Evolutionary conservation across 2,113 vertebrate species (phyloP).

Genomic region (Lepidothrix coronata): DNA sequence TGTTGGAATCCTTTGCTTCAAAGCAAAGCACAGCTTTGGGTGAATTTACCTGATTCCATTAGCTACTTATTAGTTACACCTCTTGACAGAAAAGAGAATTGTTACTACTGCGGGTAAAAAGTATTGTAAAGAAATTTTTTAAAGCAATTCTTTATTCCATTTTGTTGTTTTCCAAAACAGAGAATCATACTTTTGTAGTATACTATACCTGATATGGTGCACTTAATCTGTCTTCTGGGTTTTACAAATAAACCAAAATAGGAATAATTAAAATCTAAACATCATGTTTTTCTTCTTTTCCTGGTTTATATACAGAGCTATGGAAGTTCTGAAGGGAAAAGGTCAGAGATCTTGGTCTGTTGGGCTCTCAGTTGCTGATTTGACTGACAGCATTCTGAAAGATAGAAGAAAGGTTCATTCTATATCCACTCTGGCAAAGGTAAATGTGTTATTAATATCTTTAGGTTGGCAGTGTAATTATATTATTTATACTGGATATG

Average conservation of each 20-base stretch:
- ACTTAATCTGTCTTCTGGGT: background rate
- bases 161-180: background rate
- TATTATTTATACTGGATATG: background rate
- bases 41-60: background rate
- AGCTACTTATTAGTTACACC: background rate
- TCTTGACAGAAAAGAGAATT: background rate
- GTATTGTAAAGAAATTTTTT: background rate
- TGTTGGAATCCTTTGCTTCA: background rate
- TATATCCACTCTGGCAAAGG: constrained; percentile 89
- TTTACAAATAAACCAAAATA: constrained; percentile 2
- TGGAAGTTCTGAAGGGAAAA: constrained; percentile 86
- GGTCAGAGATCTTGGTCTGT: constrained; percentile 94
- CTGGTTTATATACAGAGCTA: constrained; percentile 74
- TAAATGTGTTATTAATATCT: constrained; percentile 59
- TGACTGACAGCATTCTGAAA: constrained; percentile 86
- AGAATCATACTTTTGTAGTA: background rate
- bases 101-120: background rate
- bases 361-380: constrained; percentile 89
- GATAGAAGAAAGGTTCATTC: constrained; percentile 88
- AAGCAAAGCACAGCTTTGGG: background rate
- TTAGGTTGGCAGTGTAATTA: background rate
- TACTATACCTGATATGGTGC: background rate
- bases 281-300: background rate
- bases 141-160: background rate
- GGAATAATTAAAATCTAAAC: constrained; percentile 12